Conservation (phyloP, 2,888 invertebrate species). For the Cheilosia pagana region DNA sequence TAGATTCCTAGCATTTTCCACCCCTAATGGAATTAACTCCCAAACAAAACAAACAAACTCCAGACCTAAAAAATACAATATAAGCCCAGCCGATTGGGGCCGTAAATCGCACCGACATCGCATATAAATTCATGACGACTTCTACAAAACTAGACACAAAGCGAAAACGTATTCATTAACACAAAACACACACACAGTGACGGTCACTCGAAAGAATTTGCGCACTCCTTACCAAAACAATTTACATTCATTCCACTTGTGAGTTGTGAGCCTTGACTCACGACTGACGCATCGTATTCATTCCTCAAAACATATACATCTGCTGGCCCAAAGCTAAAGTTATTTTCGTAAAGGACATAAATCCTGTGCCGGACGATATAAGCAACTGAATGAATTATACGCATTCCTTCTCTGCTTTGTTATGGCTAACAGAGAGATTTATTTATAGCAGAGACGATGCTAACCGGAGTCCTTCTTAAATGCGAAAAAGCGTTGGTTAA, state of each 20-base stretch:
- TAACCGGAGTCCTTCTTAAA: background rate
- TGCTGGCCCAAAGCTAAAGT: constrained; percentile 15
- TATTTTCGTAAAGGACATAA: constrained; percentile 44
- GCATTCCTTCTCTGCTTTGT: constrained; percentile 45
- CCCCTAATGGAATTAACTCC: no score
- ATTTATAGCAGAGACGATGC: constrained; percentile 30
- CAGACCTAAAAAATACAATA: background rate
- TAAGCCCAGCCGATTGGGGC: constrained; percentile 35
- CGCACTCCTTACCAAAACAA: constrained; percentile 1
- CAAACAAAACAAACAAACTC: background rate
- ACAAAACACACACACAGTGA: background rate
- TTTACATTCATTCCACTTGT: constrained; percentile 15
- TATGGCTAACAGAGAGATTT: constrained; percentile 33
- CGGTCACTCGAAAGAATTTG: constrained; percentile 37
- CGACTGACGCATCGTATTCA: constrained; percentile 32
- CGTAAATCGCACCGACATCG: constrained; percentile 52
- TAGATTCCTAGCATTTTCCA: no score
- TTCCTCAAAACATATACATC: constrained; percentile 15
- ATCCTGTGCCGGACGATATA: constrained; percentile 51
- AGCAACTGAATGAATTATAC: constrained; percentile 59
- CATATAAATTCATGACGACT: constrained; percentile 59
- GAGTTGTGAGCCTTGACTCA: constrained; percentile 22
- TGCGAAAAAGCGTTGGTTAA: background rate
- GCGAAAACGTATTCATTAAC: constrained; percentile 62
- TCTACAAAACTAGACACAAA: constrained; percentile 19